phyloP scores from a whole-genome alignment of 2,888 invertebrate species.

The Platycnemis pennipes region DNA sequence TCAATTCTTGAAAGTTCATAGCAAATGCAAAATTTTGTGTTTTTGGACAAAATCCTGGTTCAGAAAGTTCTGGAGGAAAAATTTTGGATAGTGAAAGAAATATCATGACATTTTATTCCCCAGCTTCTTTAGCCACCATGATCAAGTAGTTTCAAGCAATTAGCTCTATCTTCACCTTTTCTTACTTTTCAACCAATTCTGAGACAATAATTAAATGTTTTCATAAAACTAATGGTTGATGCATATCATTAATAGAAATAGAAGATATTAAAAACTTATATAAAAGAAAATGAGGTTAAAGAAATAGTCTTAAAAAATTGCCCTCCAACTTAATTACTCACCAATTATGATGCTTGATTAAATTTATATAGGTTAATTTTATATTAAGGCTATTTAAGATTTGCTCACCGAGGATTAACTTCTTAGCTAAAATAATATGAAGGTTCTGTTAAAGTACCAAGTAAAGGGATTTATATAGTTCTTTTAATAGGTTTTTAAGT shows the following conservation, averaged over 20 bases:
- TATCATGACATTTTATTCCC: too few relatives aligned
- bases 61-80: too few relatives aligned
- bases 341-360: neutral
- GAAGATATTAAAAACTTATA: neutral
- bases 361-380: neutral
- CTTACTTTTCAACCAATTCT: too few relatives aligned
- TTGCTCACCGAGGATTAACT: neutral
- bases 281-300: neutral
- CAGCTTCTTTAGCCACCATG: too few relatives aligned
- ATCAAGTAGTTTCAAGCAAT: too few relatives aligned
- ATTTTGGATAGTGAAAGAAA: too few relatives aligned
- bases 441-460: neutral
- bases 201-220: too few relatives aligned
- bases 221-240: too few relatives aligned
- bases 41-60: too few relatives aligned
- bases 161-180: too few relatives aligned
- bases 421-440: neutral
- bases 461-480: neutral
- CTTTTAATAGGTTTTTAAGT: conserved; percentile 12
- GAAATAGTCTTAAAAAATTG: neutral
- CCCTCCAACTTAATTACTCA: neutral
- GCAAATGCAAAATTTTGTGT: too few relatives aligned
- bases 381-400: neutral
- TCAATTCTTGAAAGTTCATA: too few relatives aligned
- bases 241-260: neutral